Conservation (phyloP, 2,888 invertebrate genomes). For the Eupithecia insigniata region DNA sequence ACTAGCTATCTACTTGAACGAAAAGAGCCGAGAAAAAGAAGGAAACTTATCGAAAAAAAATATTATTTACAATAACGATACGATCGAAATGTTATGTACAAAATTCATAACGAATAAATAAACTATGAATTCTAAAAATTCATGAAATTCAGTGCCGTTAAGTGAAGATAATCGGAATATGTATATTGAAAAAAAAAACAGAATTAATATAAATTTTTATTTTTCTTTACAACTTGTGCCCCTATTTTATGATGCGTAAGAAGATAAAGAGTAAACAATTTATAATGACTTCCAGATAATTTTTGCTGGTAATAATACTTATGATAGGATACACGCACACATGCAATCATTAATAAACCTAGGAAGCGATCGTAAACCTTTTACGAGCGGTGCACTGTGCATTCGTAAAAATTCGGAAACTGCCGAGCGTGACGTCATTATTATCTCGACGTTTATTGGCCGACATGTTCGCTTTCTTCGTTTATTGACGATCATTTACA, state of each 20-base stretch:
- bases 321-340: slow-evolving; percentile 38
- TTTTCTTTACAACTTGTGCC: not conserved
- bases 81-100: too few relatives aligned
- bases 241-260: not conserved
- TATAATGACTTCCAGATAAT: not conserved
- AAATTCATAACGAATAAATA: not conserved
- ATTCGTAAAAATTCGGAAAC: slow-evolving; percentile 78
- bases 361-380: slow-evolving; percentile 70
- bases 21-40: not conserved
- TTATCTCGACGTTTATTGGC: slow-evolving; percentile 59
- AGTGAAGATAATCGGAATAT: too few relatives aligned
- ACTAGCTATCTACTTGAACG: not conserved
- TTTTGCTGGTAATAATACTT: slow-evolving; percentile 2
- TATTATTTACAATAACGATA: not conserved
- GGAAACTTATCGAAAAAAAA: not conserved
- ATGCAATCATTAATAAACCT: slow-evolving; percentile 71
- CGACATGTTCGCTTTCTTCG: slow-evolving; percentile 53
- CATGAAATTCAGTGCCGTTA: not conserved
- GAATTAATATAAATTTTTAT: not conserved
- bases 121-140: not conserved
- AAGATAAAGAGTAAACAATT: not conserved
- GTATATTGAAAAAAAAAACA: too few relatives aligned
- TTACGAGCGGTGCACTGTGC: slow-evolving; percentile 73
- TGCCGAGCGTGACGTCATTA: slow-evolving; percentile 66
- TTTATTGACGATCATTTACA: slow-evolving; percentile 53